Evolutionary conservation across 2,888 invertebrate genomes (phyloP), one percentile per base, ranked within the genome.

Genomic region (Euzetes globulus): DNA sequence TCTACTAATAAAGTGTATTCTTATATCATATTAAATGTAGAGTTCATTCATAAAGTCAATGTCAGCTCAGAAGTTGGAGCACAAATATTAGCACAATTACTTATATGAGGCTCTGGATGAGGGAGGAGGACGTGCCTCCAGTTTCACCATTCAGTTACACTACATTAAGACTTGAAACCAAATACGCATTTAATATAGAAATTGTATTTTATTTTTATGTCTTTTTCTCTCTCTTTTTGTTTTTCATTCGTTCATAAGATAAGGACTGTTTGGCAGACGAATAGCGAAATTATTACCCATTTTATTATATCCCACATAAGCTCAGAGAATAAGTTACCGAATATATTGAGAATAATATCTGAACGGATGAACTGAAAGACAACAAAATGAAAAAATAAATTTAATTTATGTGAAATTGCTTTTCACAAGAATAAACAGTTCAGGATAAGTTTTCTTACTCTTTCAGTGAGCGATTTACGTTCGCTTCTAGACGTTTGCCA

Each of bases 131-230:
- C 58, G 58, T 58, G 58, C 27, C 58, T 58, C 13, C 41, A 41
- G 7, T 41, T 41, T 11, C 41, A 41, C 13, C 41, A 41, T 41
- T 41, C 41, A 41, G 41, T 41, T 41, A 41, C 41, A 41, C 9
- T 41, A 41, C 41, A 41, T 41, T 41, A 41, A 41, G 41, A 11
- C 4, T 7, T 33, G 33, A 58, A 58, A 19, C 29, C 15, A 11
- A 58, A 29, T 27, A 29, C 19, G 27, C 58, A 58, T 58, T 58
- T 58, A 27, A 58, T 58, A 55, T 17, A 55, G 11, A 58, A 58
- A 58, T 58, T 58, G 58, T 58, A 58, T 58, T 58, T 58, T 58
- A 58, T 58, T 58, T 58, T 58, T 58, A 58, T 58, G 58, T 58
- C 7, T 58, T 17, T 29, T 19, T 47, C 9, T 11, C 13, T 9